Percentiles rank a stretch among this genome's conserved stretches.
Evolutionary conservation across 2,888 invertebrate genomes (phyloP).

Genomic region (Idaea aversata): DNA sequence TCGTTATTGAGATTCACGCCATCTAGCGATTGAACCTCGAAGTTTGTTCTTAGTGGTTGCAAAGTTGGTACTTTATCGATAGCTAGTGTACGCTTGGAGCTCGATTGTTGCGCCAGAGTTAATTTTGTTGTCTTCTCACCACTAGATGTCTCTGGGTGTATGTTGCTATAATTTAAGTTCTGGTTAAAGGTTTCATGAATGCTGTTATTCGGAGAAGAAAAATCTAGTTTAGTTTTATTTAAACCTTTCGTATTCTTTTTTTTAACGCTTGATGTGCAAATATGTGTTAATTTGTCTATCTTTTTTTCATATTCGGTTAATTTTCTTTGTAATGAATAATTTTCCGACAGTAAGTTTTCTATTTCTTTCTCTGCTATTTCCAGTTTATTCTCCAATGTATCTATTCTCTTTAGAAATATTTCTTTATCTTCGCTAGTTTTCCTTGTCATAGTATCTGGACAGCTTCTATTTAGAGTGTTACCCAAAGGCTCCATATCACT

Average conservation of each 20-base stretch:
- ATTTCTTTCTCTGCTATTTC: neutral
- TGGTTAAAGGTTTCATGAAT: neutral
- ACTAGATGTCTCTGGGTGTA: neutral
- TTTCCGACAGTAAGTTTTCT: neutral
- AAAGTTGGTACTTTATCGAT: neutral
- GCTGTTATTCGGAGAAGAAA: too few species aligned
- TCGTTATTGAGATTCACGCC: neutral
- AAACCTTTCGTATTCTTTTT: neutral
- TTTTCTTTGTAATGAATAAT: neutral
- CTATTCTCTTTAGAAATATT: neutral
- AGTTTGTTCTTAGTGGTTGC: neutral
- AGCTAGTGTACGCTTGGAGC: neutral
- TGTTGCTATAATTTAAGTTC: neutral
- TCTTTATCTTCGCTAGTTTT: neutral
- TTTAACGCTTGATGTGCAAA: neutral
- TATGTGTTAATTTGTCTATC: neutral
- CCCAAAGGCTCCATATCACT: neutral
- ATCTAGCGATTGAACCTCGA: neutral
- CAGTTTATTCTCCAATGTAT: neutral
- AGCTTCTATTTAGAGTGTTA: neutral
- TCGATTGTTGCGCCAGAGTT: too few species aligned
- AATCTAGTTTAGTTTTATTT: neutral
- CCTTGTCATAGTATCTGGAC: neutral
- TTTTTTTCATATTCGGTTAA: neutral
- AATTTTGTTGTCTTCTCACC: neutral